Conservation (phyloP, 2,797 vertebrate species). For the Chelonia mydas region DNA sequence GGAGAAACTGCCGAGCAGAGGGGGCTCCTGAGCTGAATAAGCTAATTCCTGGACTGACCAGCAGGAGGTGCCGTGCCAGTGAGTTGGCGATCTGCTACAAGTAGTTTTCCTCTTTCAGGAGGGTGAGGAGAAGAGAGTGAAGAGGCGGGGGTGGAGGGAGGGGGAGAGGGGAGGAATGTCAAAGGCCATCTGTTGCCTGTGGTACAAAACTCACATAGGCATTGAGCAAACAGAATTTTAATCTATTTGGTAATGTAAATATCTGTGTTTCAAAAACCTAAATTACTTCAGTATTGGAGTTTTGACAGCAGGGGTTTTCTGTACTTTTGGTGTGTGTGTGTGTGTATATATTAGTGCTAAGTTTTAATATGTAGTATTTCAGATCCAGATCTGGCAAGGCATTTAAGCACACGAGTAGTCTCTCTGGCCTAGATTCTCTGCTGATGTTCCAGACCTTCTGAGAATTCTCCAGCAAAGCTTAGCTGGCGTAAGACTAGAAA, state of each 20-base stretch:
- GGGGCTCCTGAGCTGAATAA: no score
- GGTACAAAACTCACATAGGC: conserved; percentile 28
- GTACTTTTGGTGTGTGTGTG: not conserved
- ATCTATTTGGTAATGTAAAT: conserved; percentile 67
- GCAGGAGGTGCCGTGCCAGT: no score
- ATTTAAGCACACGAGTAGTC: not conserved
- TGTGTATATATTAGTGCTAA: not conserved
- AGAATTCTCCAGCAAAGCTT: not conserved
- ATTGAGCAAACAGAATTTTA: conserved; percentile 64
- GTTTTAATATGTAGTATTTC: not conserved
- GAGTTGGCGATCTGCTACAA: no score
- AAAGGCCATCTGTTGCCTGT: conserved; percentile 73
- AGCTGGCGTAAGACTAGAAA: not conserved
- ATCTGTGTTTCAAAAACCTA: conserved; percentile 44
- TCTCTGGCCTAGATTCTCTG: not conserved
- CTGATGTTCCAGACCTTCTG: not conserved
- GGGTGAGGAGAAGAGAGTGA: no score
- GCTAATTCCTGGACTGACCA: no score
- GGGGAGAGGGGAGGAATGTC: not conserved
- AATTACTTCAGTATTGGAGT: not conserved
- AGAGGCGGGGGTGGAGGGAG: no score
- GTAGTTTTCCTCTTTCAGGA: conserved; percentile 34
- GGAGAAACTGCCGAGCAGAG: no score
- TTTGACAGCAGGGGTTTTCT: not conserved
- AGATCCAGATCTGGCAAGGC: not conserved